Conservation (phyloP, 2,113 vertebrate genomes). For the human region GRCh38 chr5:145830501-145831000, state of each 20-base stretch:
- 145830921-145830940: slow-evolving; percentile 71
- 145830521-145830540: not conserved
- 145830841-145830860: slow-evolving; percentile 58
- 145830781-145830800: slow-evolving; percentile 36
- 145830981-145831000: slow-evolving; percentile 57
- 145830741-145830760: not conserved
- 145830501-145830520: not conserved
- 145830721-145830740: not conserved
- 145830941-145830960: slow-evolving; percentile 47
- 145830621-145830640: not conserved
- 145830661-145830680: not conserved
- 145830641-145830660: not conserved
- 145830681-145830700: not conserved
- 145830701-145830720: not conserved
- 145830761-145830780: slow-evolving; percentile 62
- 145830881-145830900: slow-evolving; percentile 57
- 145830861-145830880: slow-evolving; percentile 74
- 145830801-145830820: slow-evolving; percentile 50
- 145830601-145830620: slow-evolving; percentile 6
- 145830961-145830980: slow-evolving; percentile 28
- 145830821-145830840: slow-evolving; percentile 62
- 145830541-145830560: not conserved
- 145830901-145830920: slow-evolving; percentile 65
- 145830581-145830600: slow-evolving; percentile 9
- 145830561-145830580: not conserved